Conservation (phyloP, 2,888 invertebrate species). For the Macaria notata region DNA sequence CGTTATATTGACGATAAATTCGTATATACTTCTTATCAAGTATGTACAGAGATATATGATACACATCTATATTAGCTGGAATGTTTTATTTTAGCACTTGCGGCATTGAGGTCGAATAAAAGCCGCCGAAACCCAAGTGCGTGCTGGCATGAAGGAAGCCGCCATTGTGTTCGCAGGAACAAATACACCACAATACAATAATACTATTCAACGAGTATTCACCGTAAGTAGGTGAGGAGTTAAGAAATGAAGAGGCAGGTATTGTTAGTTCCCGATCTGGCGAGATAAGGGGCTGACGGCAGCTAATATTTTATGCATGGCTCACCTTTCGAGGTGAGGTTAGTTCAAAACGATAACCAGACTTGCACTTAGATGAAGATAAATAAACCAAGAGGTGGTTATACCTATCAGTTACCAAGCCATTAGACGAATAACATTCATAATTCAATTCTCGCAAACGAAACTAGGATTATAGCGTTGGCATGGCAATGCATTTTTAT, state of each 20-base stretch:
- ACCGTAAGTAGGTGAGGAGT: not conserved
- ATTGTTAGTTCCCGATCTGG: constrained; percentile 7
- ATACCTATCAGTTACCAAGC: too few relatives aligned
- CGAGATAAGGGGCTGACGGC: constrained; percentile 8
- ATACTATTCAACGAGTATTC: not conserved
- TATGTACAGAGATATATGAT: too few relatives aligned
- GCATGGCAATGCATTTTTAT: too few relatives aligned
- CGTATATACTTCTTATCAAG: too few relatives aligned
- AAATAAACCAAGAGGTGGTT: too few relatives aligned
- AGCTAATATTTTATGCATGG: not conserved
- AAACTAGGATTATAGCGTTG: too few relatives aligned
- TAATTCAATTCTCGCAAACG: too few relatives aligned
- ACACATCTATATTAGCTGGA: too few relatives aligned
- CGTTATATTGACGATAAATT: too few relatives aligned
- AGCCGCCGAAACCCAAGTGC: constrained; percentile 2
- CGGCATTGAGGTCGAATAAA: not conserved
- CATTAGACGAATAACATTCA: too few relatives aligned
- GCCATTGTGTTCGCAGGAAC: not conserved
- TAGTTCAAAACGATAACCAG: not conserved
- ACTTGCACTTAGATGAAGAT: too few relatives aligned
- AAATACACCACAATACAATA: not conserved
- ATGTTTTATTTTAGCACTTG: too few relatives aligned
- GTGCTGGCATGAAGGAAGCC: not conserved
- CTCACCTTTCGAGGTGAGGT: not conserved
- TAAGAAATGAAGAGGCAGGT: not conserved